Evolutionary conservation across 1,140 invertebrate species (phyloP), one percentile per base, ranked within the genome.

Genomic region (Oryctes rhinoceros): DNA sequence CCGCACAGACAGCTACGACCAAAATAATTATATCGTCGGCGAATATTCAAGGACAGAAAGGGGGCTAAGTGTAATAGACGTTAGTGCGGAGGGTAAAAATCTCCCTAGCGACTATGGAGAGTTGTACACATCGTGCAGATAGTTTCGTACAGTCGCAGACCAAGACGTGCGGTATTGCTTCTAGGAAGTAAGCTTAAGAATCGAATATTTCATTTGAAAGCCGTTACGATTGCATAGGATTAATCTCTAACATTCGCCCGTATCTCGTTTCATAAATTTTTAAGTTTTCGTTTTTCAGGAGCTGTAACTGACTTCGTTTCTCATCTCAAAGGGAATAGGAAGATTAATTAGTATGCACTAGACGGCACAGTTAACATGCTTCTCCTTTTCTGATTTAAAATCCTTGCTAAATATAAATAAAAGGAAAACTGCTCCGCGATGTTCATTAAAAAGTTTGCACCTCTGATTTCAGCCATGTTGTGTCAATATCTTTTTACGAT

Each of bases 131-230:
- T 67, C 65, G 65, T 24, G 20, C 6, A 67, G 6, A 18, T 18
- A 67, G 7, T 67, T 6, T 0, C 5, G n/a, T 18, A 67, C 18
- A 67, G 65, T 67, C 65, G 6, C 20, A 30, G 65, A 67, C 65
- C 13, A 67, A 9, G 11, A 35, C 62, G 18, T 35, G 71, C 71
- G 48, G 59, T 80, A 76, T 48, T 53, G n/a, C 47, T 18, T 39
- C 79, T 76, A 80, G 71, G 79, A 80, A 80, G 76, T 80, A 71
- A 71, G 49, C 48, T 49, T 44, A 67, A 62, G 18, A 62, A 71
- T 80, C 10, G 53, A 76, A 67, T 80, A 80, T 76, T 80, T 48
- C 47, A 67, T 44, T 76, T 49, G 20, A 47, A 18, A 18, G 30
- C 18, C 47, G 39, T 47, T 49, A 76, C 39, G 11, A 47, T 76